Evolutionary conservation across 2,113 vertebrate species (phyloP).

Genomic region (Sylvia atricapilla): DNA sequence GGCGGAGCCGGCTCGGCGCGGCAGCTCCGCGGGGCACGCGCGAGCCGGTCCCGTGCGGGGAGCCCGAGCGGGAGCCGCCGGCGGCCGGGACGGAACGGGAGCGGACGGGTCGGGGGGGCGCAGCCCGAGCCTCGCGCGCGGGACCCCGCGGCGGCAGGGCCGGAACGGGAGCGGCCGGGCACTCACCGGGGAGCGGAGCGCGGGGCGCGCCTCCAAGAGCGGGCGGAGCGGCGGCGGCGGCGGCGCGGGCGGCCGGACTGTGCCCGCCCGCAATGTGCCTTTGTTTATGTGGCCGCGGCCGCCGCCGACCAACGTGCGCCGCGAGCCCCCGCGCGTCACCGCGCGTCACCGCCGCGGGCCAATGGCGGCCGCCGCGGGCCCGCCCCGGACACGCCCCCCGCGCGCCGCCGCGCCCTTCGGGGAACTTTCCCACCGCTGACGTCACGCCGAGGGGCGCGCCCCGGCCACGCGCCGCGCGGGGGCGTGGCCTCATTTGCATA

Average conservation of each 20-base stretch:
- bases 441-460: too few species aligned
- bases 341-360: too few species aligned
- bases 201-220: not conserved
- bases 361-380: not conserved
- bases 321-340: too few species aligned
- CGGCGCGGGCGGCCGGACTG: too few species aligned
- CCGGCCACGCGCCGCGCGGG: too few species aligned
- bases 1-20: not conserved
- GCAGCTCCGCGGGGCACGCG: too few species aligned
- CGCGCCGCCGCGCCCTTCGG: too few species aligned
- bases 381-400: not conserved
- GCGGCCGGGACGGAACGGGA: not conserved
- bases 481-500: too few species aligned
- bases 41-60: not conserved
- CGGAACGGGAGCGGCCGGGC: not conserved
- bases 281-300: not conserved
- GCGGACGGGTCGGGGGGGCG: not conserved
- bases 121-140: not conserved
- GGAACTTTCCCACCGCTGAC: too few species aligned
- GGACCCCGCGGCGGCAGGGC: not conserved
- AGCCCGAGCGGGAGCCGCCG: too few species aligned
- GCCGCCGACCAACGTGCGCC: not conserved
- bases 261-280: not conserved
- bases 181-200: not conserved
- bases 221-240: not conserved